Conservation (phyloP, 2,797 vertebrate genomes). For the Eulemur albifrons region DNA sequence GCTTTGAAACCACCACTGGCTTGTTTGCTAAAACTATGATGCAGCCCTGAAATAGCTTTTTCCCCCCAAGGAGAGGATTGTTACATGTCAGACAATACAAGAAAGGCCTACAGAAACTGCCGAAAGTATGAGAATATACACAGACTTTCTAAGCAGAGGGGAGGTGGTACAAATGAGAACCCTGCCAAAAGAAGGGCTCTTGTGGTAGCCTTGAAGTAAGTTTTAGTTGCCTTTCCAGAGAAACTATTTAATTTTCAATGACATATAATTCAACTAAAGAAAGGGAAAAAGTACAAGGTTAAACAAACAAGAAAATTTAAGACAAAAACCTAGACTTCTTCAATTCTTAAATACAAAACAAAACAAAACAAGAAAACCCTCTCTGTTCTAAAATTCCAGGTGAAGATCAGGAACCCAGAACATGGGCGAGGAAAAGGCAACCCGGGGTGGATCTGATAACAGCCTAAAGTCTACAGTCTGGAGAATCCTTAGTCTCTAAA, state of each 20-base stretch:
- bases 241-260: not conserved
- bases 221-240: not conserved
- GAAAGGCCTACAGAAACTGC: not conserved
- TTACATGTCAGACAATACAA: not conserved
- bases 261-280: not conserved
- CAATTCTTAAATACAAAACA: not conserved
- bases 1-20: not conserved
- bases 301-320: not conserved
- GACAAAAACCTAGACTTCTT: not conserved
- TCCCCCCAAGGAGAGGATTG: not conserved
- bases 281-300: not conserved
- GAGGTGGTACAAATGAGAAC: not conserved
- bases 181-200: not conserved
- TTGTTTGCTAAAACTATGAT: not conserved
- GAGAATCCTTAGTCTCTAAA: not conserved
- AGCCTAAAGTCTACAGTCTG: not conserved
- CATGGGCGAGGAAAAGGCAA: not conserved
- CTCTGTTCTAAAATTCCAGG: not conserved
- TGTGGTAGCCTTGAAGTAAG: rapidly evolving
- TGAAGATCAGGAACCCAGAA: not conserved
- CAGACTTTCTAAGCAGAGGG: not conserved
- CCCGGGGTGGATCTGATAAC: not conserved
- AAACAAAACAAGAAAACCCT: not conserved
- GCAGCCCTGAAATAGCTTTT: not conserved
- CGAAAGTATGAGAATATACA: not conserved